Conservation (phyloP, 2,888 invertebrate genomes). For the Caenorhabditis wallacei region DNA sequence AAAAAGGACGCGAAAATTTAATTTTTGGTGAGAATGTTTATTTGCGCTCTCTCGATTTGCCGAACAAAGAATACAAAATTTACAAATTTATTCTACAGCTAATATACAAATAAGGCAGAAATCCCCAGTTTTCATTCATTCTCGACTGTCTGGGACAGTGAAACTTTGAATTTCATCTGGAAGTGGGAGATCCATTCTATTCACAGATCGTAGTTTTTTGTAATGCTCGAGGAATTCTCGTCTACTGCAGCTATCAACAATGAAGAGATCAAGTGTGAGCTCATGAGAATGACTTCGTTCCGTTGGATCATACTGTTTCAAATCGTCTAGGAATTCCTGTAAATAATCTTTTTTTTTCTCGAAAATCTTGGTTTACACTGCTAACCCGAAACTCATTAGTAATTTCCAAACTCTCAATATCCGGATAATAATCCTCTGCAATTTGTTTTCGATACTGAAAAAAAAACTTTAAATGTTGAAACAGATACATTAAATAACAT, state of each 20-base stretch:
- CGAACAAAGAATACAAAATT: too few species aligned
- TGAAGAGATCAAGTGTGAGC: neutral
- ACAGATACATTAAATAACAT: neutral
- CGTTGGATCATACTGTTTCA: constrained; percentile 18
- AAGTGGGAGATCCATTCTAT: neutral
- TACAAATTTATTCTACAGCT: too few species aligned
- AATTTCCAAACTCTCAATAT: neutral
- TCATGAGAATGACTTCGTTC: constrained; percentile 8
- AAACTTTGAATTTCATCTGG: neutral
- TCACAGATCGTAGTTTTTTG: neutral
- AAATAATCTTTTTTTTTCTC: too few species aligned
- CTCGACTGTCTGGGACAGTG: neutral
- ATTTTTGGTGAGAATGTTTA: too few species aligned
- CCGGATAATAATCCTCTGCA: neutral
- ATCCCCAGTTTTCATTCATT: neutral
- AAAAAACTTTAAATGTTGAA: neutral
- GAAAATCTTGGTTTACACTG: too few species aligned
- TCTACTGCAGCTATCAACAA: neutral
- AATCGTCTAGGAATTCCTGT: constrained; percentile 14
- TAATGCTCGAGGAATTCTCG: constrained; percentile 1
- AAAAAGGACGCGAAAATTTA: too few species aligned
- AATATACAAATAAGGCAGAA: neutral
- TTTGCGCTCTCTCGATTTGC: too few species aligned
- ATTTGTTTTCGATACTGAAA: constrained; percentile 28
- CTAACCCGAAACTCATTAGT: neutral